These are phyloP conservation scores for Proisotoma minuta DNA, from an alignment of 2,888 invertebrate genomes.

Conservation along the genomic window DNA sequence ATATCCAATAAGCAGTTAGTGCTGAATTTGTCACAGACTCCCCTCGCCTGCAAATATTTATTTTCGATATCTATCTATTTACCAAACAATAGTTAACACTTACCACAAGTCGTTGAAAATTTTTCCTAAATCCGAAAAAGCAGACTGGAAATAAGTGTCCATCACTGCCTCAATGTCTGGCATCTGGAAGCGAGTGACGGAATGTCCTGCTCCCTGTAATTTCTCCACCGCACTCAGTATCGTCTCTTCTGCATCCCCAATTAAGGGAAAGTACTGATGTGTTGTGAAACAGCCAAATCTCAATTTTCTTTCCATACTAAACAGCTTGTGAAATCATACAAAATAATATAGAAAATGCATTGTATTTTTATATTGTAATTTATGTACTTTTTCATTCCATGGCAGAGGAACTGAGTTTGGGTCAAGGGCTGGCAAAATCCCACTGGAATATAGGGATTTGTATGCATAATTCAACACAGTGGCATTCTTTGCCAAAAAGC, in stretches of 20 bases:
- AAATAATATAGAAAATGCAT: neutral
- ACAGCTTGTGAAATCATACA: neutral
- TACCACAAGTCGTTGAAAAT: conserved; percentile 33
- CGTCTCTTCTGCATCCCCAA: conserved; percentile 49
- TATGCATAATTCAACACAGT: conserved; percentile 49
- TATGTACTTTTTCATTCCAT: conserved; percentile 48
- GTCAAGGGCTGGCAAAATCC: conserved; percentile 45
- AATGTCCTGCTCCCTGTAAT: conserved; percentile 48
- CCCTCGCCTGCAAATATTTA: conserved; percentile 13
- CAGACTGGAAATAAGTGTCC: conserved; percentile 20
- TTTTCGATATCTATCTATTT: conserved; percentile 2
- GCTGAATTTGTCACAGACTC: conserved; percentile 23
- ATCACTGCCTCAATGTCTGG: conserved; percentile 31
- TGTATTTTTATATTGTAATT: neutral
- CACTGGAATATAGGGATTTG: conserved; percentile 43
- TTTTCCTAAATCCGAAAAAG: conserved; percentile 32
- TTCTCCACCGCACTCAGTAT: conserved; percentile 45
- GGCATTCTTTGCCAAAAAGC: conserved; percentile 50
- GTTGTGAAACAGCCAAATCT: conserved; percentile 50
- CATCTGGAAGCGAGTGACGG: conserved; percentile 41
- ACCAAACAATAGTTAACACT: neutral
- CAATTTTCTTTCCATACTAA: conserved; percentile 31
- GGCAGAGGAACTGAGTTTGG: conserved; percentile 48
- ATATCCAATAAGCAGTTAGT: conserved; percentile 21
- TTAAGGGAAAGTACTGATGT: conserved; percentile 50